These are phyloP conservation scores for Phymanthus crucifer DNA, from an alignment of 92 coral and sea anemone genomes.

Conservation along the genomic window DNA sequence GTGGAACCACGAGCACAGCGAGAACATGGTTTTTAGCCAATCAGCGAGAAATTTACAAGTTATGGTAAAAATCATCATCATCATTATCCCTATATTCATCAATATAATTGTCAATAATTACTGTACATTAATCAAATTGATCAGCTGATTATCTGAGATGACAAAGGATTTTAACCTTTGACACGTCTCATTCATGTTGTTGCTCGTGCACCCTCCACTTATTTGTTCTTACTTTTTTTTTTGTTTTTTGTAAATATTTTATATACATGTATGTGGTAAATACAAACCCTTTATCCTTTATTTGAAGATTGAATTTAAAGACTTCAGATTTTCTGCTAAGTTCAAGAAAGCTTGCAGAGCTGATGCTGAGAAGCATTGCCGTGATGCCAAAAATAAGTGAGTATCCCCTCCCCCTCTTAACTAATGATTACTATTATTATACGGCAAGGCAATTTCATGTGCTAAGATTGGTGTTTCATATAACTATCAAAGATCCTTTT, in stretches of 20 bases:
- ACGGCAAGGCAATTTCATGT: neutral
- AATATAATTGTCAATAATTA: neutral
- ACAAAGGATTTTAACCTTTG: no score
- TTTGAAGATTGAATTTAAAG: conserved; percentile 80
- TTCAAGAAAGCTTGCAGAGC: conserved; percentile 80
- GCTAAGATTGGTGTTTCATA: no score
- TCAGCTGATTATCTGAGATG: neutral
- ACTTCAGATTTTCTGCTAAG: conserved; percentile 75
- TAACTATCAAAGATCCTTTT: neutral
- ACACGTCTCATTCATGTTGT: neutral
- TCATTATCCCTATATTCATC: neutral
- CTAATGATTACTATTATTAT: no score
- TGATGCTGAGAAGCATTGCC: conserved; percentile 64
- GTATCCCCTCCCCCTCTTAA: neutral
- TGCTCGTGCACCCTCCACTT: neutral
- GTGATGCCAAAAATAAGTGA: conserved; percentile 60
- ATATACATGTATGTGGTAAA: neutral
- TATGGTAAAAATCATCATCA: no score
- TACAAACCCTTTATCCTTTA: neutral
- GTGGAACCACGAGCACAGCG: no score
- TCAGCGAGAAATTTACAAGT: no score
- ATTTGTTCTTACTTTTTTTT: neutral
- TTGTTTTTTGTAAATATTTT: neutral
- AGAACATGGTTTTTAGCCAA: no score
- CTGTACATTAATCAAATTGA: neutral